Percentiles rank a stretch among this genome's conserved stretches.
These are phyloP conservation scores for Stictonetta naevosa DNA, from an alignment of 2,113 vertebrate species.

Conservation along the genomic window DNA sequence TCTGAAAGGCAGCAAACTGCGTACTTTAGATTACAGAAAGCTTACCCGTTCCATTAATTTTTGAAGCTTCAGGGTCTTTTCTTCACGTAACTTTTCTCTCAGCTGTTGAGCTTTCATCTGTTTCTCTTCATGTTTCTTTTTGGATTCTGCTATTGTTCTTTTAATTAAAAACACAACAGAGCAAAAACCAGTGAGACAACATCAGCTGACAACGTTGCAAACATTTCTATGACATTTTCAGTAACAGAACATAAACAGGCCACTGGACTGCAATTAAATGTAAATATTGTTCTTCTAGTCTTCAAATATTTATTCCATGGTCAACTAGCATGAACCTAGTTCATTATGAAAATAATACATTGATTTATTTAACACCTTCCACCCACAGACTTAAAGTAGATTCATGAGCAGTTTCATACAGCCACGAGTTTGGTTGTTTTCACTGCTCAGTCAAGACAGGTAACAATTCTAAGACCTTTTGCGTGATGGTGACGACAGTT, in stretches of 20 bases:
- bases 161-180: conserved; percentile 60
- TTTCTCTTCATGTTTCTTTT: conserved; percentile 99
- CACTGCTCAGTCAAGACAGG: background rate
- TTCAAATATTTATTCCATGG: background rate
- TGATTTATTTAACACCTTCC: background rate
- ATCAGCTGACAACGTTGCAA: background rate
- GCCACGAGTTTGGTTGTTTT: background rate
- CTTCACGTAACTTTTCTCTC: conserved; percentile 95
- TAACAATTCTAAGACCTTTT: conserved; percentile 84
- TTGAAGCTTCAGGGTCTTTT: conserved; percentile 96
- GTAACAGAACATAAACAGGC: background rate
- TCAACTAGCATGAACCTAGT: accelerated
- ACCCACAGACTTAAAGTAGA: background rate
- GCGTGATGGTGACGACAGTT: conserved; percentile 94
- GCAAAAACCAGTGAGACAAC: background rate
- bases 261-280: background rate
- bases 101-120: conserved; percentile 99
- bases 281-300: background rate
- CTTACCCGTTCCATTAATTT: conserved; percentile 97
- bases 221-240: background rate
- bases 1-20: background rate
- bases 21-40: background rate
- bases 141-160: conserved; percentile 99
- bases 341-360: background rate
- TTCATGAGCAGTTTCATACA: background rate